Conservation (phyloP, 2,888 invertebrate genomes). For the Dyspetes luteomarginatus region DNA sequence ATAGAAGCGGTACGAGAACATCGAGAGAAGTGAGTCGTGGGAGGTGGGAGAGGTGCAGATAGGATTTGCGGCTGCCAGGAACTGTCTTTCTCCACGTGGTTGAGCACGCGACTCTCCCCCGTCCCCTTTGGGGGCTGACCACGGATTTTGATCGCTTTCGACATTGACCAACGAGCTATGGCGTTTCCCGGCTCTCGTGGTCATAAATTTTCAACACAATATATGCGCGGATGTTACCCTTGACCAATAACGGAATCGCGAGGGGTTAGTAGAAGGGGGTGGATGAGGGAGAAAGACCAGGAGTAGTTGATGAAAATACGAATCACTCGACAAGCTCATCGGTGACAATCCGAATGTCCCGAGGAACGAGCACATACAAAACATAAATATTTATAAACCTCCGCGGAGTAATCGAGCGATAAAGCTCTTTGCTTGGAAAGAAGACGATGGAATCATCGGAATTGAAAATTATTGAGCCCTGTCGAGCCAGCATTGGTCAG, state of each 20-base stretch:
- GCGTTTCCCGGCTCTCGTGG: slow-evolving; percentile 40
- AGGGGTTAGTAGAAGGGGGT: too few species aligned
- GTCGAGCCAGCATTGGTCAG: slow-evolving; percentile 4
- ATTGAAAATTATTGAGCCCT: not conserved
- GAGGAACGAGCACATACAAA: not conserved
- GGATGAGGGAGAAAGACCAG: not conserved
- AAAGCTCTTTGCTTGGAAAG: too few species aligned
- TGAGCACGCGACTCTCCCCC: slow-evolving; percentile 21
- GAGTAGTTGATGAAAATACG: not conserved
- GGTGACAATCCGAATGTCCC: slow-evolving; percentile 20
- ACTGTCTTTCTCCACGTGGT: slow-evolving; percentile 54
- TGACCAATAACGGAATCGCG: slow-evolving; percentile 60
- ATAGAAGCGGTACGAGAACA: not conserved
- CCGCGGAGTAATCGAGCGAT: too few species aligned
- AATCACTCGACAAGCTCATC: slow-evolving; percentile 9
- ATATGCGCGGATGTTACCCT: slow-evolving; percentile 44
- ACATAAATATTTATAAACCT: not conserved
- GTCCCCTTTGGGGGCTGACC: too few species aligned
- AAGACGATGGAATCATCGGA: not conserved
- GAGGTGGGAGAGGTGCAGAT: slow-evolving; percentile 5
- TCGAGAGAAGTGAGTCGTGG: not conserved
- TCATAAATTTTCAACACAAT: slow-evolving; percentile 64
- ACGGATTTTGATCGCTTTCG: slow-evolving; percentile 62
- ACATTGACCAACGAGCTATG: slow-evolving; percentile 67
- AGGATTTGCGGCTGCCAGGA: slow-evolving; percentile 44